These are phyloP conservation scores for Formica aserva DNA, from an alignment of 2,888 invertebrate genomes.

Conservation along the genomic window DNA sequence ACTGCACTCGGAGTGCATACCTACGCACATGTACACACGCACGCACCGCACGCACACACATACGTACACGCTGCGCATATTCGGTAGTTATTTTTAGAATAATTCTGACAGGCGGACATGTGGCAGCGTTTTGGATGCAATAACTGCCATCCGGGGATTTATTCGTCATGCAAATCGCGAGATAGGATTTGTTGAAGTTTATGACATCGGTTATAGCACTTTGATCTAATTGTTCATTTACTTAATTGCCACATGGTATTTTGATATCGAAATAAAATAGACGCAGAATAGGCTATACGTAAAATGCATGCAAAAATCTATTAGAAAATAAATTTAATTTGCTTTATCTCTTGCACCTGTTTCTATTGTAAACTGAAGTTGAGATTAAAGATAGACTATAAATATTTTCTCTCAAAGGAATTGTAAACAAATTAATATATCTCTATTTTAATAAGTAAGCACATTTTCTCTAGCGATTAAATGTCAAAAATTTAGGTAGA, in stretches of 20 bases:
- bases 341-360: not conserved
- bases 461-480: not conserved
- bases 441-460: not conserved
- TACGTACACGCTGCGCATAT: conserved; percentile 41
- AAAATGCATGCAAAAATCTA: not conserved
- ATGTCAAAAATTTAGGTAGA: not conserved
- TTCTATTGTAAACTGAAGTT: not conserved
- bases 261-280: no score
- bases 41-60: not conserved
- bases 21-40: conserved; percentile 27
- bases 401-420: not conserved
- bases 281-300: not conserved
- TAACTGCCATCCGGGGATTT: conserved; percentile 40
- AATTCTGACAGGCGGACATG: conserved; percentile 45
- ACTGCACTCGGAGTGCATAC: conserved; percentile 70
- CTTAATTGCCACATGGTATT: not conserved
- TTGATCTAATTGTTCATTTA: not conserved
- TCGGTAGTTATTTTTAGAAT: conserved; percentile 69
- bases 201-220: not conserved
- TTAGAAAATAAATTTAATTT: not conserved
- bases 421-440: not conserved
- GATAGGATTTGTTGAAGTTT: not conserved
- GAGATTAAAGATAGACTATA: not conserved
- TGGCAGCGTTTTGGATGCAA: conserved; percentile 28
- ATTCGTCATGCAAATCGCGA: conserved; percentile 19